Conservation (phyloP, 2,797 vertebrate species). For the Sebastiscus albofasciatus region DNA sequence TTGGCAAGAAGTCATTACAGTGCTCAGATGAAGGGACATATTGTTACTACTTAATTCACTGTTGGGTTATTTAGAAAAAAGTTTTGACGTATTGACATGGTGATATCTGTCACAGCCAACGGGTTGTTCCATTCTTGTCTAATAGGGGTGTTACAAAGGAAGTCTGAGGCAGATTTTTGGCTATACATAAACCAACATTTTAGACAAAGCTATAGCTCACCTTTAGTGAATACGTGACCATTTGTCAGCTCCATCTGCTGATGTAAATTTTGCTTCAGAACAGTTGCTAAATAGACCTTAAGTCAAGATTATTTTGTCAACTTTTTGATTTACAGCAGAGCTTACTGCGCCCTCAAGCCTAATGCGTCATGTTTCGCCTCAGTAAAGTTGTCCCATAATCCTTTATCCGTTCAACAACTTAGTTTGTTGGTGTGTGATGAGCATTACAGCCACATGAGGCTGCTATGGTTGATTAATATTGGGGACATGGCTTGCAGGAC, state of each 20-base stretch:
- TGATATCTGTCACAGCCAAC: not conserved
- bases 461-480: not conserved
- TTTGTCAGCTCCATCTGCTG: not conserved
- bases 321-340: not conserved
- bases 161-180: not conserved
- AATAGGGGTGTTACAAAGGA: not conserved
- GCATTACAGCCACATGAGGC: not conserved
- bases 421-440: conserved; percentile 2
- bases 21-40: too few relatives aligned
- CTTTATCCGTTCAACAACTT: not conserved
- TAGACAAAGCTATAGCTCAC: not conserved
- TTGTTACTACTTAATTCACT: not conserved
- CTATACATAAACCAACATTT: not conserved
- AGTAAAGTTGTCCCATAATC: not conserved
- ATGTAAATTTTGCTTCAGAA: not conserved
- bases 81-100: too few relatives aligned
- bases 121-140: not conserved
- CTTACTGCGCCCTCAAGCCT: not conserved
- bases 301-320: not conserved
- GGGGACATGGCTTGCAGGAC: not conserved
- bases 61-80: too few relatives aligned
- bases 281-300: not conserved
- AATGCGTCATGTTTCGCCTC: not conserved
- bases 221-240: not conserved
- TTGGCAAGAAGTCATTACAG: not conserved